Base-by-base conservation (phyloP, 2,888 invertebrate genomes). In the Caenorhabditis imperialis region DNA sequence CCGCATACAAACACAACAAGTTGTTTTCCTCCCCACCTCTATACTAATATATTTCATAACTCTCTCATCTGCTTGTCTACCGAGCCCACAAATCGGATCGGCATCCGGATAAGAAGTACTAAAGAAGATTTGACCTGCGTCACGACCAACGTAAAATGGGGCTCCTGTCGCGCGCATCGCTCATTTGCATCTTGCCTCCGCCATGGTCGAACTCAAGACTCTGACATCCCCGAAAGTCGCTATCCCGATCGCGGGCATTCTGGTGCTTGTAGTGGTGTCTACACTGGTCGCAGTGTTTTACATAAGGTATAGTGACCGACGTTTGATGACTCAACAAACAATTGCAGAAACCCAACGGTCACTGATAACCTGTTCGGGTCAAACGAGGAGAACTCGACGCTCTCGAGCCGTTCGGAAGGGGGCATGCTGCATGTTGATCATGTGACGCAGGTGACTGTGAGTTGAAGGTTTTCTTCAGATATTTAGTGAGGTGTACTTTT, bases 201-300 rank as follows among this genome's bases (percentile, higher is more conserved):
- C 47, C 18, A 78, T 78, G 78, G 71, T 74, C 18, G 76, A 78
- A 18, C 4, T 74, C 16, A 78, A 78, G 30, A 23, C 51, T 8
- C 47, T 78, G 7, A 22, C 76, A n/a, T 65, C 78, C 2, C 78
- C 78, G 2, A 79, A 69, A 54, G 71, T 78, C 22, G 74, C 77
- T 10, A 37, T 79, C 7, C 77, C 79, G 16, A 45, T 77, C 10
- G 54, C 70, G 25, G 77, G 77, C 16, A 44, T 77, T 7, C 16
- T 74, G 16, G 70, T 79, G 16, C 62, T 79, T 3, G 22, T 79
- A 3, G 65, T 70, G 5, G 77, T 75, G 8, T 63, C 72, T 7
- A 57, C 67, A 8, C 57, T 79, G 30, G 73, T 79, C 6, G 73
- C 77, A 2, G 33, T 79, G n/a, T 79, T 79, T 48, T 79, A 77